These are phyloP conservation scores for Pseudonaja textilis DNA, from an alignment of 2,113 vertebrate species.

Conservation along the genomic window DNA sequence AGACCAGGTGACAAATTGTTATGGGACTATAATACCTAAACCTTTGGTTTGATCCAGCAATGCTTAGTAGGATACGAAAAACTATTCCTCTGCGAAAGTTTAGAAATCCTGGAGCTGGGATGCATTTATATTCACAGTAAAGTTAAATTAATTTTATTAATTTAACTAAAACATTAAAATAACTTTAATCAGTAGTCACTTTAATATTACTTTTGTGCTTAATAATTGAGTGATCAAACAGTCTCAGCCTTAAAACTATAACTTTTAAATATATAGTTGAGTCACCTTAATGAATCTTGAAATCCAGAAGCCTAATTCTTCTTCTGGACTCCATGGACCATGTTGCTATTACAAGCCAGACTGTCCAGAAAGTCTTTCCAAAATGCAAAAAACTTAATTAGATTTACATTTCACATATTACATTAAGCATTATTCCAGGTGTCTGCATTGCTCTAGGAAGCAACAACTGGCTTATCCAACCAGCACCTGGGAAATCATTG, in stretches of 20 bases:
- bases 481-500: neutral
- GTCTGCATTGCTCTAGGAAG: neutral
- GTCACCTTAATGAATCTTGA: neutral
- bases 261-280: neutral
- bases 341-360: neutral
- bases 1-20: neutral
- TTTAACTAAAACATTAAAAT: neutral
- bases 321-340: slow-evolving; percentile 6
- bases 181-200: neutral
- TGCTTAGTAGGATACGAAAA: neutral
- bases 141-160: neutral
- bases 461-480: neutral
- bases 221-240: neutral
- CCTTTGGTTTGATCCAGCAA: neutral
- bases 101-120: neutral
- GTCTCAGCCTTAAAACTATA: neutral
- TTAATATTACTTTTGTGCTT: neutral
- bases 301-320: slow-evolving; percentile 11
- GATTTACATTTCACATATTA: neutral
- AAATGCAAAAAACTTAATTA: slow-evolving; percentile 6
- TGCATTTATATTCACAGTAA: neutral
- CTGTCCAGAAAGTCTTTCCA: slow-evolving; percentile 2
- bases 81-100: neutral
- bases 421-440: neutral
- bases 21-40: neutral